A percentile compares a stretch with the other conserved stretches of the same genome.
Evolutionary conservation across 2,888 invertebrate species (phyloP).

Genomic region (Synanthedon tipuliformis): DNA sequence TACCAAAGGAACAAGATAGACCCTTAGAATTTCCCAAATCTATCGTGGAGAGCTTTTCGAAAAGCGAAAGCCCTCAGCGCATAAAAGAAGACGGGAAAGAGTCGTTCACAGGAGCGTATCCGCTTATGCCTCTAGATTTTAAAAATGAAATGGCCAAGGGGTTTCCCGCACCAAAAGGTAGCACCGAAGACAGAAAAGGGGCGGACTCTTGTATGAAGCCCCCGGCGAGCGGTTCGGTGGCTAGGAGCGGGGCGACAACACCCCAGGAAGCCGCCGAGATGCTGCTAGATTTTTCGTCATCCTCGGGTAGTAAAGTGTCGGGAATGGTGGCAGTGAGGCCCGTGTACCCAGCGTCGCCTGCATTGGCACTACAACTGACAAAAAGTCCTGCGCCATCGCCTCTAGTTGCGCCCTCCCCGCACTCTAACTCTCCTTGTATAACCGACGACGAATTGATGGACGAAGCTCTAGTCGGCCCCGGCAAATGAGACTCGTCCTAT

Average conservation of each 20-base stretch:
- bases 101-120: slow-evolving; percentile 37
- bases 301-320: slow-evolving; percentile 68
- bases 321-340: slow-evolving; percentile 68
- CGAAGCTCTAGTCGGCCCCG: slow-evolving; percentile 83
- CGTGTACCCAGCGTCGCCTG: slow-evolving; percentile 73
- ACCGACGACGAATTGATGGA: slow-evolving; percentile 93
- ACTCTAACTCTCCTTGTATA: slow-evolving; percentile 81
- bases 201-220: slow-evolving; percentile 62
- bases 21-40: slow-evolving; percentile 50
- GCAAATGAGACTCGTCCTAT: slow-evolving; percentile 67
- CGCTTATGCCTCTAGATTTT: slow-evolving; percentile 53
- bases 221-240: slow-evolving; percentile 50
- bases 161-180: slow-evolving; percentile 56
- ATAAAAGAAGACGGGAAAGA: slow-evolving; percentile 54
- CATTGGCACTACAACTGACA: slow-evolving; percentile 80
- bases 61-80: slow-evolving; percentile 44
- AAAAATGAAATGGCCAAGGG: slow-evolving; percentile 61
- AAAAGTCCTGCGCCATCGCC: slow-evolving; percentile 82
- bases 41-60: slow-evolving; percentile 47
- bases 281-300: slow-evolving; percentile 74
- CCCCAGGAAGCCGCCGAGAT: slow-evolving; percentile 75
- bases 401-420: slow-evolving; percentile 74
- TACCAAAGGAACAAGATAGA: slow-evolving; percentile 40
- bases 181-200: slow-evolving; percentile 55
- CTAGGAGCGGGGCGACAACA: slow-evolving; percentile 55